phyloP scores from a whole-genome alignment of 2,797 vertebrate species.

The Clarias platycephalus region DNA sequence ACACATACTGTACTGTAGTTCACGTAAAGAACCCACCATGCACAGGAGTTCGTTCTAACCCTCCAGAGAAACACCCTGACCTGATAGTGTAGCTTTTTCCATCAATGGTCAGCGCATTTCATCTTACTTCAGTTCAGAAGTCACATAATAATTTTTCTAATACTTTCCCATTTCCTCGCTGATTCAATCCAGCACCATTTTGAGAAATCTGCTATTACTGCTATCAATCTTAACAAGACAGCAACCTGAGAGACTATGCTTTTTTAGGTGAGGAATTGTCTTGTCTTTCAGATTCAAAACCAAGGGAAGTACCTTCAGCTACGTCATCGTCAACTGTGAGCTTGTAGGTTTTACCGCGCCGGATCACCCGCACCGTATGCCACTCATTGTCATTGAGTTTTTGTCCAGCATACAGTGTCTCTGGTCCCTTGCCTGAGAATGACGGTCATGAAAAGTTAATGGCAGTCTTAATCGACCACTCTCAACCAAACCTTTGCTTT shows the following conservation, averaged over 20 bases:
- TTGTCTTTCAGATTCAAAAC: constrained; percentile 57
- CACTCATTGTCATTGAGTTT: constrained; percentile 99
- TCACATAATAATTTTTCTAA: neutral
- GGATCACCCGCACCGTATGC: constrained; percentile 97
- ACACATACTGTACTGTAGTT: neutral
- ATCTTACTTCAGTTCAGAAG: neutral
- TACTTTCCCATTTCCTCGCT: neutral
- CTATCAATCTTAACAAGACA: constrained; percentile 20
- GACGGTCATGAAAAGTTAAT: constrained; percentile 82
- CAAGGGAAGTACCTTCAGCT: constrained; percentile 86
- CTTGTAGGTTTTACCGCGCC: constrained; percentile 96
- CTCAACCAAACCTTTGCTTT: constrained; percentile 74
- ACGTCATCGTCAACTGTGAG: constrained; percentile 97
- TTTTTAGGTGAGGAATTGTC: neutral
- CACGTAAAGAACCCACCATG: constrained; percentile 18
- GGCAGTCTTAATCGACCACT: constrained; percentile 63
- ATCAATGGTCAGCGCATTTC: constrained; percentile 7
- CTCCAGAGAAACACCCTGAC: neutral
- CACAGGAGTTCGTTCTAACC: constrained; percentile 7
- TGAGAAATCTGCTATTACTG: neutral
- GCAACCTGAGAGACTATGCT: constrained; percentile 6
- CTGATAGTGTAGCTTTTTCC: neutral
- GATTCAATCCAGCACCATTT: neutral
- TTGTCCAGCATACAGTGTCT: constrained; percentile 97
- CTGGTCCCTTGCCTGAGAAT: constrained; percentile 97